Base-by-base conservation (phyloP, 2,797 vertebrate species). In the Euphonia xanthogaster region DNA sequence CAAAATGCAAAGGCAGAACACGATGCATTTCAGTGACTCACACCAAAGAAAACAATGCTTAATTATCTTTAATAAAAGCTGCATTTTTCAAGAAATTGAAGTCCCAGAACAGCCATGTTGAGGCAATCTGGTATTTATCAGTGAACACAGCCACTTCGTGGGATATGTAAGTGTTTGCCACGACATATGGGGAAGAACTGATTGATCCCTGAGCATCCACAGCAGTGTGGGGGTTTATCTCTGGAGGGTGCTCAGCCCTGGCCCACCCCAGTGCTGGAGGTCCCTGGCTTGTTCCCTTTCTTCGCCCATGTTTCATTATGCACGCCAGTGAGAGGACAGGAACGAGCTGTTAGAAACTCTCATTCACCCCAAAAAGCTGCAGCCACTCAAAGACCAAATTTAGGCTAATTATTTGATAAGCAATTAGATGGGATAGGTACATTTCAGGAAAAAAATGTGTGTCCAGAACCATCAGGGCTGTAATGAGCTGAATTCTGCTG, bases 41-140 rank as follows among this genome's bases (percentile, higher is more conserved):
- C 83, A 81, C 88, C 84, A 96, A 96, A 96, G 90, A 96, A 98
- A 98, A 96, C 93, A 97, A 89, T 75, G 72, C 53, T 94, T 97
- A 95, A 97, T 96, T 96, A 91, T 57, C 93, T 79, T 96, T 93
- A 95, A 83, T 71, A 94, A 97, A 96, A 83, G 58, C 77, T 94
- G 76, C 85, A 81, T 97, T 96, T 97, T 93, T 50, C 60, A 94
- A 82, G 88, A 81, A 94, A 95, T 86, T 51, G n/a, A 79, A 96
- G 89, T 91, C 73, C 84, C 63, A 78, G 54, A 95, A 51, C 84
- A 93, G 74, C 48, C 51, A 76, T 84, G 75, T 57, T 80, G 60
- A 86, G 70, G 70, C 94, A 95, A 95, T 95, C 89, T 97, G 95
- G 58, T 84, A 81, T 97, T 95, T 97, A 81, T 95, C 93, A 88